Evolutionary conservation across 92 coral and sea anemone genomes (phyloP).

Genomic region (Umimayanthus kanabou): DNA sequence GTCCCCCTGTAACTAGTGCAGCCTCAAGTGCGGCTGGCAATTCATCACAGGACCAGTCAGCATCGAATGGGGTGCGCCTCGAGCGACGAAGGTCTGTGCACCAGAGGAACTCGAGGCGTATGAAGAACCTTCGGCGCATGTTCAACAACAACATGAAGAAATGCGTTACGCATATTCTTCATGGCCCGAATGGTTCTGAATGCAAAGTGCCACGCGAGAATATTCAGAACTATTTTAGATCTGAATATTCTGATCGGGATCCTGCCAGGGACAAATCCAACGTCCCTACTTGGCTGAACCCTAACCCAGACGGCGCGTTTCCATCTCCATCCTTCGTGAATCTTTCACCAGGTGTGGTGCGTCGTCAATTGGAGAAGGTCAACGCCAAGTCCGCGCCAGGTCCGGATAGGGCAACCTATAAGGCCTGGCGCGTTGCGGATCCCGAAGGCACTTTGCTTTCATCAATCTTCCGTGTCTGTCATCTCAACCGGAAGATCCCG

Average conservation of each 20-base stretch:
- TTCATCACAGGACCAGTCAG: background rate
- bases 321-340: background rate
- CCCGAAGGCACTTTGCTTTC: constrained; percentile 11
- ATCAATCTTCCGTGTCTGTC: constrained; percentile 8
- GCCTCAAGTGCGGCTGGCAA: too few relatives aligned
- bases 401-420: background rate
- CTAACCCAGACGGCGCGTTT: background rate
- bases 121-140: background rate
- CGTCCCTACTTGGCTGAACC: background rate
- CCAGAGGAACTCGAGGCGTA: background rate
- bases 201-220: background rate
- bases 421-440: constrained; percentile 1
- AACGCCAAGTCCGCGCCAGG: constrained; percentile 8
- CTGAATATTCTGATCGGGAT: background rate
- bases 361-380: background rate
- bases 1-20: background rate
- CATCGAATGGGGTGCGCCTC: background rate
- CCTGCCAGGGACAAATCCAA: constrained; percentile 3
- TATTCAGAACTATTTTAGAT: background rate
- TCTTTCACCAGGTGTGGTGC: background rate
- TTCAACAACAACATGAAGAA: too few relatives aligned
- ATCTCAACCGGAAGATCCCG: constrained; percentile 11
- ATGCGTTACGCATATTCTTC: background rate
- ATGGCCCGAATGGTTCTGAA: background rate
- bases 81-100: background rate